Conservation (phyloP, 2,797 vertebrate species). For the Karalla daura region DNA sequence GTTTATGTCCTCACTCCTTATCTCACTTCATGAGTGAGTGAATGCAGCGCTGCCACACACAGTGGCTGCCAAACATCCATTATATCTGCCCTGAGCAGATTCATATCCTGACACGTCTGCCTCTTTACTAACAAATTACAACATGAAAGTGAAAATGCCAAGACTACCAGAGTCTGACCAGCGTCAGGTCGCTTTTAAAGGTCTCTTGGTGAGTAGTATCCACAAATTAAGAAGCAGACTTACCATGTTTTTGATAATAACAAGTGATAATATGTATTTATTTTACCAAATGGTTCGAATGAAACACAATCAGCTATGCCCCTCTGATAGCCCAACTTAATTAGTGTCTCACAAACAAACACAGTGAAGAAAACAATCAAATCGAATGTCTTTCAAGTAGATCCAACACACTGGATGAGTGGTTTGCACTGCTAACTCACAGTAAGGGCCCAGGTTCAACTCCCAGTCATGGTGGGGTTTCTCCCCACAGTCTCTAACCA, state of each 20-base stretch:
- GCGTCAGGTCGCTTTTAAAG: too few species aligned
- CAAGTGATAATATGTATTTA: too few species aligned
- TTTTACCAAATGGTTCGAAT: too few species aligned
- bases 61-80: slow-evolving; percentile 48
- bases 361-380: background rate
- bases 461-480: too few species aligned
- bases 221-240: too few species aligned
- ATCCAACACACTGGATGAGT: too few species aligned
- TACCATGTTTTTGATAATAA: too few species aligned
- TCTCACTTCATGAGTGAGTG: slow-evolving; percentile 48
- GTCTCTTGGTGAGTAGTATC: too few species aligned
- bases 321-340: background rate
- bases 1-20: slow-evolving; percentile 50
- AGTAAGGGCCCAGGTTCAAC: too few species aligned
- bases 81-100: slow-evolving; percentile 28
- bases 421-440: too few species aligned
- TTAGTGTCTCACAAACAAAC: too few species aligned
- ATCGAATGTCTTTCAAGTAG: background rate
- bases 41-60: slow-evolving; percentile 45
- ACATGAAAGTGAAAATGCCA: slow-evolving; percentile 49
- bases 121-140: slow-evolving; percentile 51
- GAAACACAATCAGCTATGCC: background rate
- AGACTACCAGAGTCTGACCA: slow-evolving; percentile 9
- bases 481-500: too few species aligned
- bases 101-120: slow-evolving; percentile 46